phyloP scores from a whole-genome alignment of 2,797 vertebrate genomes.

The Dromococcyx pavoninus region DNA sequence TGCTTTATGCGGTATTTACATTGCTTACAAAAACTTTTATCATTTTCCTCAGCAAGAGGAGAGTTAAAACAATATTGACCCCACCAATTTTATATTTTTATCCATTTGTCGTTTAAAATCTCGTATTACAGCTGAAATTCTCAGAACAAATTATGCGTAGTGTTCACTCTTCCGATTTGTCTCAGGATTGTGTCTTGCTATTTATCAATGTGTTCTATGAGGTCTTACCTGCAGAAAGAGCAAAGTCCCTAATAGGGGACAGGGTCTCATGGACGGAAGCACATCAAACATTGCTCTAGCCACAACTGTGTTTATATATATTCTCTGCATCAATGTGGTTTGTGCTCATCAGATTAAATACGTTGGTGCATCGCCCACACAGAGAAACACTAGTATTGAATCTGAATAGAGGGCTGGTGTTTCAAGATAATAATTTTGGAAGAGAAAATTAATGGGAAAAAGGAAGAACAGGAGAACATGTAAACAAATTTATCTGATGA shows the following conservation, averaged over 20 bases:
- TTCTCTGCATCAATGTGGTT: background rate
- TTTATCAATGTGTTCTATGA: background rate
- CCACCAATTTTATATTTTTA: background rate
- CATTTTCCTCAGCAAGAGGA: background rate
- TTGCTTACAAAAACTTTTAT: background rate
- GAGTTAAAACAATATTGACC: background rate
- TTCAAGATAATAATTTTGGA: background rate
- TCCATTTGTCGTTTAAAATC: background rate
- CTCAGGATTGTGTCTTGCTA: background rate
- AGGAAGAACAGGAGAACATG: background rate
- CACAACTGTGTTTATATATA: background rate
- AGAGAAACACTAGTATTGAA: background rate
- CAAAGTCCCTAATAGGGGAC: background rate
- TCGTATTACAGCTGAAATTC: rapidly evolving
- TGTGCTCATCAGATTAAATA: background rate
- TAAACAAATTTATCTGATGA: background rate
- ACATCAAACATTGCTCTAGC: background rate
- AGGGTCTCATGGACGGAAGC: background rate
- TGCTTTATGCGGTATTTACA: background rate
- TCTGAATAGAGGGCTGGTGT: background rate
- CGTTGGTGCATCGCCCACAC: rapidly evolving
- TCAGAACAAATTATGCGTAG: background rate
- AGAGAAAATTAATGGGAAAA: background rate
- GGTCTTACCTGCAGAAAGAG: background rate
- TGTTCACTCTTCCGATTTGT: background rate